phyloP scores from a whole-genome alignment of 2,888 invertebrate species.

The Brachyptera risi region DNA sequence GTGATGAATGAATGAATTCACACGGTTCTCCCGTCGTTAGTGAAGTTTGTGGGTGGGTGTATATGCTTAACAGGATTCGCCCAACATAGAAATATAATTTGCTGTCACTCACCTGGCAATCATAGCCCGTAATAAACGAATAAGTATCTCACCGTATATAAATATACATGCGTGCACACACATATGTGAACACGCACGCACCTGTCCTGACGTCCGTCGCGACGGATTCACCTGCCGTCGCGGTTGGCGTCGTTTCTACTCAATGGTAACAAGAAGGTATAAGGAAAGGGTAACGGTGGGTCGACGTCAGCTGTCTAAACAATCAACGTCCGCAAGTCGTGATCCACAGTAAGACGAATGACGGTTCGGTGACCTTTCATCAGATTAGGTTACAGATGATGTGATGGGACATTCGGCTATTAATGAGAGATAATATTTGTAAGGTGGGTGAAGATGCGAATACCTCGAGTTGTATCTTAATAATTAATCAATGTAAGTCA shows the following conservation, averaged over 20 bases:
- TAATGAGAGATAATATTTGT: slow-evolving; percentile 1
- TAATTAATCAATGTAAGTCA: slow-evolving; percentile 13
- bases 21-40: background rate
- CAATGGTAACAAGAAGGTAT: no score
- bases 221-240: slow-evolving; percentile 4
- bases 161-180: no score
- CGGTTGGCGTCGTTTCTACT: slow-evolving; percentile 5
- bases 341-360: background rate
- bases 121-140: no score
- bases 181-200: background rate
- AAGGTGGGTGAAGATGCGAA: slow-evolving; percentile 9
- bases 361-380: background rate
- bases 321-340: slow-evolving; percentile 4
- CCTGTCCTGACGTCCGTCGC: background rate
- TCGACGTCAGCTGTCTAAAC: slow-evolving; percentile 10
- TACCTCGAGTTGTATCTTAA: slow-evolving; percentile 7
- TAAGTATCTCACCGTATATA: no score
- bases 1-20: slow-evolving; percentile 14
- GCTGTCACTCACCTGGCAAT: slow-evolving; percentile 15
- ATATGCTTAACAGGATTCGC: background rate
- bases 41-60: background rate
- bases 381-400: background rate
- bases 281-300: no score
- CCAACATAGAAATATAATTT: background rate
- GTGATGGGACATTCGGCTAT: background rate